Base-by-base conservation (phyloP, 2,888 invertebrate species). In the Pycnomerus fuliginosus region DNA sequence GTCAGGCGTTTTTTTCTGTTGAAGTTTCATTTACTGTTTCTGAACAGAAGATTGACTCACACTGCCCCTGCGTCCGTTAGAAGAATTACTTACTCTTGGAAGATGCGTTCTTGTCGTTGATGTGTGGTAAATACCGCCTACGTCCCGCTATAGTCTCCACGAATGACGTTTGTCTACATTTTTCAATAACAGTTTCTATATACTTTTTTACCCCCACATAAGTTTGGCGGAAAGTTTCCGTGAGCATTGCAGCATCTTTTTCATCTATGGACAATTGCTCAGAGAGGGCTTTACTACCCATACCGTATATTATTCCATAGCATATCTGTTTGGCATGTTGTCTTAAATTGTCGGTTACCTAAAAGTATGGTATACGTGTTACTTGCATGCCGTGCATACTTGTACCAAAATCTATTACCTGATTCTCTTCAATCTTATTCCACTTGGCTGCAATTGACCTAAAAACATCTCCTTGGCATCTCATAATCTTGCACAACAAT, bases 271-370 rank as follows among this genome's bases (percentile, higher is more conserved):
- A 83, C 20, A 98, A 75, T 50, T 85, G 83, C 46, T 90, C 87
- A 0, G 88, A 82, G 16, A 99, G 74, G 0, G 89, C 80, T 61
- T 82, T 87, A 44, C 82, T 78, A 1, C 97, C 94, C 86, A 98
- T 98, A 3, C 98, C 99, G 69, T 99, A 99, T 42, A 99, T 86
- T 62, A 99, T 92, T 3, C 94, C 97, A 72, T 98, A 98, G 68
- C 94, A 94, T 16, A 97, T 80, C 73, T 93, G 85, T 71, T 96
- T 95, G 2, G 94, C 88, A 62, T 87, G 85, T 62, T 93, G 90
- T 29, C 97, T 78, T 56, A 90, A 77, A 42, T 80, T 79, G 40
- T 85, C 82, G 23, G 85, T 84, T 0, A 97, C 85, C 80, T 84
- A 57, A 40, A 42, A 52, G 15, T 35, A 16, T 16, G 20, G 20